Conservation (phyloP, 2,113 vertebrate genomes). For the Meleagris gallopavo region DNA sequence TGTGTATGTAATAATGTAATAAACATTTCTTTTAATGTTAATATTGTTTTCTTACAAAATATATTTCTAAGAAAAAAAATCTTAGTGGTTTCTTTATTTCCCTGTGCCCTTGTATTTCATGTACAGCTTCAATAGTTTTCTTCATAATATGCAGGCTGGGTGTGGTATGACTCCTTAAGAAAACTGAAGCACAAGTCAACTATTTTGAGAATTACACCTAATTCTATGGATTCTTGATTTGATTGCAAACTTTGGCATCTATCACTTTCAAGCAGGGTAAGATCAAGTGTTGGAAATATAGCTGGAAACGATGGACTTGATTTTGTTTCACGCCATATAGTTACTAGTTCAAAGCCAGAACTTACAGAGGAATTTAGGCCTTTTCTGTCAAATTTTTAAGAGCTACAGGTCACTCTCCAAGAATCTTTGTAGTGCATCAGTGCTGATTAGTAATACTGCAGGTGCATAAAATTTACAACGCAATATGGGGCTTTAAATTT, state of each 20-base stretch:
- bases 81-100: constrained; percentile 14
- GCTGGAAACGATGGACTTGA: neutral
- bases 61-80: constrained; percentile 77
- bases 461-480: neutral
- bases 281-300: neutral
- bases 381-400: neutral
- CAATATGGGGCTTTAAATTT: neutral
- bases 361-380: neutral
- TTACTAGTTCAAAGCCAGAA: neutral
- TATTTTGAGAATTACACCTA: neutral
- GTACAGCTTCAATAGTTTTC: neutral
- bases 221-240: neutral
- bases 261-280: neutral
- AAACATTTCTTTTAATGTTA: constrained; percentile 76
- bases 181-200: neutral
- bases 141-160: neutral
- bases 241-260: neutral
- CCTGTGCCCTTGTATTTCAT: neutral
- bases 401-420: neutral
- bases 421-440: neutral
- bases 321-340: neutral
- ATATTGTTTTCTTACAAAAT: constrained; percentile 78
- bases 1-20: constrained; percentile 55
- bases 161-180: neutral
- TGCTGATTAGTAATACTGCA: neutral